Percentiles rank a stretch among this genome's conserved stretches.
phyloP scores from a whole-genome alignment of 2,113 vertebrate genomes.

The Engystomops pustulosus region DNA sequence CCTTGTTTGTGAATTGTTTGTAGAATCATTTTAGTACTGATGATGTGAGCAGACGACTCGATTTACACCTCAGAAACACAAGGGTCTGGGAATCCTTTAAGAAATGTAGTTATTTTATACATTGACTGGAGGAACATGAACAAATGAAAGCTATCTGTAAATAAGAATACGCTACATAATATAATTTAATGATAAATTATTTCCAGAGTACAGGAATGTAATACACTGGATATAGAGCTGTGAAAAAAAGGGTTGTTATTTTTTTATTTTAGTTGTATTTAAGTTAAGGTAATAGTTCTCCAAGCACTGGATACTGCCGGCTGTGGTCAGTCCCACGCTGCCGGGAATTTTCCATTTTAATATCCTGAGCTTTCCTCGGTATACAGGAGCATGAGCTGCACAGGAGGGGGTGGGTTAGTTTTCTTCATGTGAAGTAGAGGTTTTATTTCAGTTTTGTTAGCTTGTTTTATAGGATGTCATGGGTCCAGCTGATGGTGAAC shows the following conservation, averaged over 20 bases:
- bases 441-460: not conserved
- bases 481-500: conserved; percentile 33
- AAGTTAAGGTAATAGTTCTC: conserved; percentile 38
- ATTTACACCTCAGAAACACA: conserved; percentile 61
- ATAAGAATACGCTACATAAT: conserved; percentile 33
- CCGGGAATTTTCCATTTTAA: not conserved
- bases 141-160: conserved; percentile 34
- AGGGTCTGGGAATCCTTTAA: not conserved
- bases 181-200: conserved; percentile 58
- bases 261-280: conserved; percentile 57
- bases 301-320: conserved; percentile 39
- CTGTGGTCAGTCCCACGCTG: conserved; percentile 16
- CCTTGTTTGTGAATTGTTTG: conserved; percentile 79
- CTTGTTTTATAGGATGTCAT: conserved; percentile 6
- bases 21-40: conserved; percentile 76
- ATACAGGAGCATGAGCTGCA: conserved; percentile 9
- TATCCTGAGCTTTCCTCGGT: conserved; percentile 10
- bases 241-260: conserved; percentile 48
- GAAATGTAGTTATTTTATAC: conserved; percentile 30
- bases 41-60: conserved; percentile 69
- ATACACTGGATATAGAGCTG: conserved; percentile 56
- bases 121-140: conserved; percentile 27
- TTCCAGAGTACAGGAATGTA: conserved; percentile 55
- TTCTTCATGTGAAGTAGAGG: not conserved
- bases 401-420: not conserved